These are phyloP conservation scores for Spodoptera litura DNA, from an alignment of 1,140 invertebrate species.

Conservation along the genomic window DNA sequence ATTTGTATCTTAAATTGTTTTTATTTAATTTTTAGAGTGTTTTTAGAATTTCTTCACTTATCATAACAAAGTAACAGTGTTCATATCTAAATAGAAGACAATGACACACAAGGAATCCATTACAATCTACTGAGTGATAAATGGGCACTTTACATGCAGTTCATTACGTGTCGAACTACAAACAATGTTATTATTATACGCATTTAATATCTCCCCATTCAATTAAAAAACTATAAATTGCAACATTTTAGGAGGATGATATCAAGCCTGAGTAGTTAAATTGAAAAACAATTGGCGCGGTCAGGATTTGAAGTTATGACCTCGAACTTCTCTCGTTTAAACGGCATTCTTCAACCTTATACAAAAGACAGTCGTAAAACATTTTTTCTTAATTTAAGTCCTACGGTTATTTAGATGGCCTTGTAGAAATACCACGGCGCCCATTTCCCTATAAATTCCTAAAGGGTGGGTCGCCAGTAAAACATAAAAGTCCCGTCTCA, in stretches of 20 bases:
- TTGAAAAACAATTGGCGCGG: too few species aligned
- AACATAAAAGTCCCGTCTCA: too few species aligned
- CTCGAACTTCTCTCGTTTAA: too few species aligned
- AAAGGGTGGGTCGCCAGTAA: too few species aligned
- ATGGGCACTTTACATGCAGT: conserved; percentile 22
- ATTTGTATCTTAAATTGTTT: background rate
- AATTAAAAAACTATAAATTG: background rate
- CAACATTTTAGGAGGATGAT: background rate
- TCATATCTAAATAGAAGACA: background rate
- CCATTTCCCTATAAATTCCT: too few species aligned
- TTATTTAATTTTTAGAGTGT: background rate
- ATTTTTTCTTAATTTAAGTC: too few species aligned
- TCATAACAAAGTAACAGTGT: background rate
- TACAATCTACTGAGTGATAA: background rate
- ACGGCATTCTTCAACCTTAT: too few species aligned
- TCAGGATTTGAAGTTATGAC: too few species aligned
- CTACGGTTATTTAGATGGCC: too few species aligned
- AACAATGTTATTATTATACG: background rate
- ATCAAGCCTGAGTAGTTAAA: background rate
- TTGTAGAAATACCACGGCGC: too few species aligned
- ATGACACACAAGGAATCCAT: background rate
- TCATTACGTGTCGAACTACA: background rate
- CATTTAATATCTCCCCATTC: background rate
- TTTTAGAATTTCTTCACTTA: background rate
- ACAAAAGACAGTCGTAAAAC: too few species aligned